Evolutionary conservation across 2,888 invertebrate species (phyloP).

Genomic region (Erebia palarica): DNA sequence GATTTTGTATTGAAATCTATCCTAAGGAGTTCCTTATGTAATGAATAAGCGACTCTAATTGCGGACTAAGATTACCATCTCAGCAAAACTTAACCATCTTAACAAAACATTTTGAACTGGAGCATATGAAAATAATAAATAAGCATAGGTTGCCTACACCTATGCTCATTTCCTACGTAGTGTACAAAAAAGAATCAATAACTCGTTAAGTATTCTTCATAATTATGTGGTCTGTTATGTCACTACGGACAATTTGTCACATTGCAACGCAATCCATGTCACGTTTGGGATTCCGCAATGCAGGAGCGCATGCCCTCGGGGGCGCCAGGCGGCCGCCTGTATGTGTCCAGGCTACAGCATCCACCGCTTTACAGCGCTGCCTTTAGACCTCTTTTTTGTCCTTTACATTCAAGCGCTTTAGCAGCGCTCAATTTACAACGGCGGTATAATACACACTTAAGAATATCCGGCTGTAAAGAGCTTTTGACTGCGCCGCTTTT

Average conservation of each 20-base stretch:
- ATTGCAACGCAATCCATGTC: constrained; percentile 30
- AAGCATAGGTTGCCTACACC: too few relatives aligned
- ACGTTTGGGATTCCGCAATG: constrained; percentile 63
- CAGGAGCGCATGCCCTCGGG: constrained; percentile 61
- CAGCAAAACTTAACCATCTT: too few relatives aligned
- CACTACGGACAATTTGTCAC: constrained; percentile 33
- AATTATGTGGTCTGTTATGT: constrained; percentile 26
- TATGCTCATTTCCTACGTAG: too few relatives aligned
- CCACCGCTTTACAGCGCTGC: constrained; percentile 22
- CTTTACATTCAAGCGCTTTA: constrained; percentile 13
- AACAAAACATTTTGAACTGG: too few relatives aligned
- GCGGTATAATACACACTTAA: constrained; percentile 22
- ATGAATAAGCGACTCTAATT: too few relatives aligned
- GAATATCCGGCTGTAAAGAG: constrained; percentile 27
- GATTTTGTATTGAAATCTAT: too few relatives aligned
- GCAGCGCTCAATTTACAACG: constrained; percentile 24
- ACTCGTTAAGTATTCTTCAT: neutral
- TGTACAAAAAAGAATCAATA: neutral
- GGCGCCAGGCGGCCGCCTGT: constrained; percentile 23
- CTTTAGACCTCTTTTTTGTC: constrained; percentile 18
- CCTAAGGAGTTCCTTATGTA: too few relatives aligned
- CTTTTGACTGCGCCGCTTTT: constrained; percentile 32
- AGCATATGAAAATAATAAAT: too few relatives aligned
- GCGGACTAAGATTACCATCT: too few relatives aligned
- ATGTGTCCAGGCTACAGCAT: constrained; percentile 19